Evolutionary conservation across 1,140 invertebrate species (phyloP), one percentile per base, ranked within the genome.

Genomic region (Eufriesea mexicana): DNA sequence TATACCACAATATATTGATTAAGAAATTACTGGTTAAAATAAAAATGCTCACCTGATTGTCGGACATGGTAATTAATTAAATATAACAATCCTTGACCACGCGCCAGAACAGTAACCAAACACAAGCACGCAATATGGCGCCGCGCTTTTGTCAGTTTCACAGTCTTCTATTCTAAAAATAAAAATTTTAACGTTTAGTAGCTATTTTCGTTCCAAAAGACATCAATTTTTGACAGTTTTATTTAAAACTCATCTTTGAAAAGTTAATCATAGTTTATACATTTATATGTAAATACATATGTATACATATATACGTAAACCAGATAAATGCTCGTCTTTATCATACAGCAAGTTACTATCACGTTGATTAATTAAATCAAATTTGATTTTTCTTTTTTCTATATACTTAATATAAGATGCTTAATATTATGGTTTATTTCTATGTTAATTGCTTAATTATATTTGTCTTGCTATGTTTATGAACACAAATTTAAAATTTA

Each of bases 71-170:
- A 88, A 88, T 86, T 90, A 89, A 91, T 93, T 92, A 91, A 77
- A 88, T 89, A 83, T 86, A 90, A 90, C 81, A 91, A 80, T 87
- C 89, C 85, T 91, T 85, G 90, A 94, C 91, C 93, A 94, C 94
- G 93, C 94, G 94, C 93, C 92, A 93, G 91, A 93, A 94, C 88
- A 88, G 87, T 91, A 93, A 92, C 91, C 91, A 94, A 94, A 94
- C 92, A 94, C 93, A 93, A 93, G 90, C 92, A 92, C 72, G 89
- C 92, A 94, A 94, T 94, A 94, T 94, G 94, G 94, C 94, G 94
- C 92, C 90, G 85, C 79, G 89, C 90, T 93, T 94, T 94, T 94
- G 92, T 94, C 90, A 90, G 88, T 92, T 91, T 91, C 92, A 92
- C 90, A 91, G 91, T 87, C 89, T 90, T 85, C 76, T 86, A 78